phyloP scores from a whole-genome alignment of 2,888 invertebrate species.

The Diloba caeruleocephala region DNA sequence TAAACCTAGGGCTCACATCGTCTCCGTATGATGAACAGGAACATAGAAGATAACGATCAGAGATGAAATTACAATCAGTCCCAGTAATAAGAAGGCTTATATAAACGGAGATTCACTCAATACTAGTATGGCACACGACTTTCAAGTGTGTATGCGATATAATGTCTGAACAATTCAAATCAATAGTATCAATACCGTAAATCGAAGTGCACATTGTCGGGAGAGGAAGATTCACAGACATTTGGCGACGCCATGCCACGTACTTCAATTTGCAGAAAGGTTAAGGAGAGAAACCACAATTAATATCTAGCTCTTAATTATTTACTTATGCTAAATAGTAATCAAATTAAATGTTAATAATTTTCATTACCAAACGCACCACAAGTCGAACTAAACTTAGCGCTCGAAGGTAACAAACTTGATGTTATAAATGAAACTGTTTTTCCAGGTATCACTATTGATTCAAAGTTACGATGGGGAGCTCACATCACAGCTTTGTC shows the following conservation, averaged over 20 bases:
- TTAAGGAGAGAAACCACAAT: conserved; percentile 74
- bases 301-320: conserved; percentile 81
- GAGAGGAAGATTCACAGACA: conserved; percentile 40
- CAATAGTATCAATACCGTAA: conserved; percentile 33
- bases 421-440: too few species aligned
- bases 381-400: too few species aligned
- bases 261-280: conserved; percentile 58
- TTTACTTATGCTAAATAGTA: too few species aligned
- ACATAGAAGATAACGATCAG: conserved; percentile 54
- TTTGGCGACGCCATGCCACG: conserved; percentile 28
- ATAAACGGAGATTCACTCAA: conserved; percentile 34
- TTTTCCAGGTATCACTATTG: too few species aligned
- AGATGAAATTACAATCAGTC: conserved; percentile 32
- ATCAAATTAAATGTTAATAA: too few species aligned
- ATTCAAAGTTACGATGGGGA: too few species aligned
- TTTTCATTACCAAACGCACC: too few species aligned
- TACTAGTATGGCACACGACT: conserved; percentile 21
- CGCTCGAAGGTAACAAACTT: too few species aligned
- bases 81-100: conserved; percentile 46
- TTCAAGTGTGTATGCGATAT: conserved; percentile 10
- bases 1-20: conserved; percentile 68
- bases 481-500: too few species aligned
- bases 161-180: neutral
- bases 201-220: conserved; percentile 39
- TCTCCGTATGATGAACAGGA: conserved; percentile 54